Evolutionary conservation across 2,797 vertebrate genomes (phyloP), one percentile per base, ranked within the genome.

Genomic region (Chiloscyllium punctatum): DNA sequence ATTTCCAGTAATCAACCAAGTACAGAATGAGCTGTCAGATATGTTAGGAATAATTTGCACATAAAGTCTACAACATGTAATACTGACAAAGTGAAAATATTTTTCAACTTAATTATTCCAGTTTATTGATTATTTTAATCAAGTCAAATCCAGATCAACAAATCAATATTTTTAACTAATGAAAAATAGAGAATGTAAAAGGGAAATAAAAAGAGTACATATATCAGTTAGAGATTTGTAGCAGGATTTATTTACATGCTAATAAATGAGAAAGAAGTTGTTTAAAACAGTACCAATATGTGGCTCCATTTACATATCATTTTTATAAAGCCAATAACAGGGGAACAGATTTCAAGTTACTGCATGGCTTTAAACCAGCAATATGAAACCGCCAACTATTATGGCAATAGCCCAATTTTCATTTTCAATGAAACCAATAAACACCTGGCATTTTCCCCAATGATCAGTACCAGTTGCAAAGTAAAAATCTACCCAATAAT

Each of bases 51-150:
- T 48, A 71, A 69, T 77, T 95, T 21, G 11, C 13, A 94, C 4
- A 69, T 16, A 51, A 27, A 53, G 42, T 92, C 66, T 69, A 21
- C 23, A 25, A 27, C n/a, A 94, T 9, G 25, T 72, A 74, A 74
- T 30, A 74, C 21, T 51, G 51, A 71, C 69, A 53, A 77, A 95
- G 33, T n/a, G 33, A n/a, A 33, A 51, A 25, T 0, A 53, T 53
- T 33, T 51, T 72, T 77, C 21, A 5, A 2, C 0, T 74, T 4
- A 33, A n/a, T 0, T 33, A 30, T 33, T 74, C 42, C 48, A 57
- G 69, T 95, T 95, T 77, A 72, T 95, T 95, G n/a, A 95, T 72
- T 15, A 71, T 33, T 95, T 77, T 69, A 42, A n/a, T 23, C 42
- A 92, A 92, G n/a, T 92, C 37, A 69, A 69, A 92, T 92, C 33